Percentiles rank a stretch among this genome's conserved stretches.
These are phyloP conservation scores for Drosophila guanche DNA, from an alignment of 1,140 invertebrate genomes.

Conservation along the genomic window DNA sequence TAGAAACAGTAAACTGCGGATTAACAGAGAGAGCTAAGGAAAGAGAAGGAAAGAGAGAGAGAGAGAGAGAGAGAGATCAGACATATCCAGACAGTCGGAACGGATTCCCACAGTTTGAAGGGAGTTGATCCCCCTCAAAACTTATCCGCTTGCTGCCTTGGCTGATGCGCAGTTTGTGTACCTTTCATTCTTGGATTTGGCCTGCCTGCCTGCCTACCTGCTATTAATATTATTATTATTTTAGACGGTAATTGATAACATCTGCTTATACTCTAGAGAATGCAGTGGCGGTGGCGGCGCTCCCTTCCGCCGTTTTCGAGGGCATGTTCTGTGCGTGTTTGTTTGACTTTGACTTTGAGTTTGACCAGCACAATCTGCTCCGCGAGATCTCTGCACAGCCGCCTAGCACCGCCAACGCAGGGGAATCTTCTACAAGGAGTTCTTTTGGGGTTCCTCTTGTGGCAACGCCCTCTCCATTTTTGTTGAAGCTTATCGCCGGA, in stretches of 20 bases:
- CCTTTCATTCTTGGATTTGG: slow-evolving; percentile 29
- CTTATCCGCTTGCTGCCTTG: neutral
- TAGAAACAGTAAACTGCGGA: too few species aligned
- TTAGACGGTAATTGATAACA: slow-evolving; percentile 54
- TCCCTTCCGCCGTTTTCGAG: slow-evolving; percentile 49
- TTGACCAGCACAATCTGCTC: slow-evolving; percentile 45
- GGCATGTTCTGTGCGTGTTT: slow-evolving; percentile 66
- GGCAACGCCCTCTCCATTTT: slow-evolving; percentile 72
- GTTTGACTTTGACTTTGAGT: slow-evolving; percentile 70
- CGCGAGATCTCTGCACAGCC: slow-evolving; percentile 42
- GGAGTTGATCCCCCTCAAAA: too few species aligned
- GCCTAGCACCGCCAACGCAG: slow-evolving; percentile 59
- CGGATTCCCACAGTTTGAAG: too few species aligned
- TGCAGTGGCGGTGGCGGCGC: slow-evolving; percentile 29
- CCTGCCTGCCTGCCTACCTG: slow-evolving; percentile 22
- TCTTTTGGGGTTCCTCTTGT: slow-evolving; percentile 16
- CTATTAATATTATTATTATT: slow-evolving; percentile 60
- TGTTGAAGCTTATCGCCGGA: slow-evolving; percentile 46
- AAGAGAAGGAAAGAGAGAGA: too few species aligned
- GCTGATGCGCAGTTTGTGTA: slow-evolving; percentile 27
- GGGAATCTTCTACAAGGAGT: slow-evolving; percentile 1
- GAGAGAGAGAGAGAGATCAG: too few species aligned
- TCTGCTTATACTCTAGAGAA: slow-evolving; percentile 56
- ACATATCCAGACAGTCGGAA: too few species aligned
- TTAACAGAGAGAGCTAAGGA: too few species aligned